These are phyloP conservation scores for Trichonephila clavipes DNA, from an alignment of 1,140 invertebrate species.

Conservation along the genomic window DNA sequence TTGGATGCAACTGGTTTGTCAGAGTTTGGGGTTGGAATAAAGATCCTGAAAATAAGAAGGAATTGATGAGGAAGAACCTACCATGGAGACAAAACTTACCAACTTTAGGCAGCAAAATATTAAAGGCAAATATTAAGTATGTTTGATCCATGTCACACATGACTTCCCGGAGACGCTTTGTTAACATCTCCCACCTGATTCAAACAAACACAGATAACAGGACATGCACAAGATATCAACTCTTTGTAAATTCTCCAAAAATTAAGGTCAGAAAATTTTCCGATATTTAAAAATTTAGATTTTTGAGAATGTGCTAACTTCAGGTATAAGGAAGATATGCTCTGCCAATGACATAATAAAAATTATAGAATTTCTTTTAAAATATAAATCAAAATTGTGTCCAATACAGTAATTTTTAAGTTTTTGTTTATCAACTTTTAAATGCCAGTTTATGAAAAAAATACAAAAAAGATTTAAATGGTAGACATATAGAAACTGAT, in stretches of 20 bases:
- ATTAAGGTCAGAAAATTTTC: neutral
- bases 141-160: slow-evolving; percentile 56
- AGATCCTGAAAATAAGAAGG: slow-evolving; percentile 41
- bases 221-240: slow-evolving; percentile 67
- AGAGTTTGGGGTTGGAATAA: neutral
- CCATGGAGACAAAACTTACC: slow-evolving; percentile 58
- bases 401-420: too few species aligned
- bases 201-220: slow-evolving; percentile 74
- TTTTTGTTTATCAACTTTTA: too few species aligned
- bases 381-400: too few species aligned
- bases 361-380: neutral
- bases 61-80: slow-evolving; percentile 38
- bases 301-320: slow-evolving; percentile 7
- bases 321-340: neutral
- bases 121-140: slow-evolving; percentile 56
- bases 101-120: slow-evolving; percentile 48
- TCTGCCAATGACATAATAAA: neutral
- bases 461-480: too few species aligned
- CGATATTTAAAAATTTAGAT: neutral
- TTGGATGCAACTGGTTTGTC: neutral
- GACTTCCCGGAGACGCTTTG: slow-evolving; percentile 70
- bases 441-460: too few species aligned
- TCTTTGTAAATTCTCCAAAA: slow-evolving; percentile 16
- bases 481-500: too few species aligned
- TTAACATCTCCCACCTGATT: slow-evolving; percentile 76